These are phyloP conservation scores for Carposina sasakii DNA, from an alignment of 1,140 invertebrate species.

Conservation along the genomic window DNA sequence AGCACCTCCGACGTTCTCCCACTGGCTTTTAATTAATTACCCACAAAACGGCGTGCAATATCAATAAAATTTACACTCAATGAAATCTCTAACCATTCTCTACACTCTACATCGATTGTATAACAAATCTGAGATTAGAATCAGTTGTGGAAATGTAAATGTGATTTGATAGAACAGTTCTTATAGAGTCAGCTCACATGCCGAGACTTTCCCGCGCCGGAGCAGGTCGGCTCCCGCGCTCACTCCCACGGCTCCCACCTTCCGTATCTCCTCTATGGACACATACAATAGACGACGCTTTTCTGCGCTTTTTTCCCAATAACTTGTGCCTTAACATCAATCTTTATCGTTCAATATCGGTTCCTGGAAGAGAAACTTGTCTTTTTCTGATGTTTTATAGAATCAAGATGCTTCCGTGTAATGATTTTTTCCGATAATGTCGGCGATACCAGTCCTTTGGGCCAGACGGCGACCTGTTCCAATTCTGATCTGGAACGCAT, in stretches of 20 bases:
- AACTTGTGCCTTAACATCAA: slow-evolving; percentile 52
- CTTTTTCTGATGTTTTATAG: slow-evolving; percentile 54
- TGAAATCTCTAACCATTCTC: too few relatives aligned
- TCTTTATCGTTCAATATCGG: slow-evolving; percentile 42
- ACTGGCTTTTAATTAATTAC: slow-evolving; percentile 27
- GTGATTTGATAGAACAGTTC: too few relatives aligned
- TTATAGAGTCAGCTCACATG: too few relatives aligned
- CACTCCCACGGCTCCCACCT: slow-evolving; percentile 50
- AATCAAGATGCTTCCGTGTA: slow-evolving; percentile 57
- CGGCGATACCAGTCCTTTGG: slow-evolving; percentile 37
- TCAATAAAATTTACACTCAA: slow-evolving; percentile 21
- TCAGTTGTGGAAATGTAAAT: too few relatives aligned
- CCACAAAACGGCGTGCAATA: slow-evolving; percentile 15
- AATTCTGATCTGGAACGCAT: slow-evolving; percentile 34
- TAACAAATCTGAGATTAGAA: too few relatives aligned
- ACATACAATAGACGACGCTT: slow-evolving; percentile 60
- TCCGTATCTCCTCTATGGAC: slow-evolving; percentile 43
- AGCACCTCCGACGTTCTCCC: slow-evolving; percentile 18
- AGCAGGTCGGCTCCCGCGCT: slow-evolving; percentile 35
- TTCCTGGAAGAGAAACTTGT: slow-evolving; percentile 55
- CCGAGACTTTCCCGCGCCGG: slow-evolving; percentile 54
- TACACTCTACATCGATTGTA: too few relatives aligned
- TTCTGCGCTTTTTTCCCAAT: slow-evolving; percentile 56
- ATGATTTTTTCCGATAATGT: slow-evolving; percentile 35
- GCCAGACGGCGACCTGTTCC: slow-evolving; percentile 38